These are phyloP conservation scores for Triplophysa bombifrons DNA, from an alignment of 2,797 vertebrate genomes.

Conservation along the genomic window DNA sequence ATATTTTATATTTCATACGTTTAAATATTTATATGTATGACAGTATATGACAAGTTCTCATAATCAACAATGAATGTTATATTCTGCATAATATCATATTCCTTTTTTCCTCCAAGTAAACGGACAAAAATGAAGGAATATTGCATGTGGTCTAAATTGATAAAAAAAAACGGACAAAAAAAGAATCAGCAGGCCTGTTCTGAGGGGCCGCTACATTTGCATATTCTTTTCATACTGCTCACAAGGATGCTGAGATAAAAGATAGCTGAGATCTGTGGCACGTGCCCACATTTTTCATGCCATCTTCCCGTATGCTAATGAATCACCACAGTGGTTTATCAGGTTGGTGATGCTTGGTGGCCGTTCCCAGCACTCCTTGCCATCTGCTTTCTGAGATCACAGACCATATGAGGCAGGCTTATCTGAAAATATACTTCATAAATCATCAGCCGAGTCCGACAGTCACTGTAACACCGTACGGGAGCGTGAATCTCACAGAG, in stretches of 20 bases:
- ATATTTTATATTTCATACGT: no score
- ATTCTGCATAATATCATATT: neutral
- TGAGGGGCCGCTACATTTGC: neutral
- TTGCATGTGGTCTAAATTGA: neutral
- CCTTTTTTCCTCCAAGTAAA: neutral
- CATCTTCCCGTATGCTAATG: conserved; percentile 41
- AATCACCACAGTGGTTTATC: conserved; percentile 43
- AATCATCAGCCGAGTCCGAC: conserved; percentile 40
- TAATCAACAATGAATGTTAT: neutral
- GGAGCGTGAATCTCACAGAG: neutral
- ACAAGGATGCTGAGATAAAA: conserved; percentile 30
- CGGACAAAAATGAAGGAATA: neutral
- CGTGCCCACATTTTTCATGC: conserved; percentile 16
- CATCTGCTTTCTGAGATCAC: conserved; percentile 46
- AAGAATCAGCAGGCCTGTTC: neutral
- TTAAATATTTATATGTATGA: no score
- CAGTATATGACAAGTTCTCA: neutral
- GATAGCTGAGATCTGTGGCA: conserved; percentile 17
- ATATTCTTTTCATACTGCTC: conserved; percentile 6
- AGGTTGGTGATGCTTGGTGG: conserved; percentile 40
- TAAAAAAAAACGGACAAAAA: neutral
- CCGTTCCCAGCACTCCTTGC: conserved; percentile 43
- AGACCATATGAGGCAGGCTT: conserved; percentile 45
- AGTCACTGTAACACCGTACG: neutral
- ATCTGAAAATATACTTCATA: conserved; percentile 49